Conservation (phyloP, 1,140 invertebrate genomes). For the Holotrichia oblita region DNA sequence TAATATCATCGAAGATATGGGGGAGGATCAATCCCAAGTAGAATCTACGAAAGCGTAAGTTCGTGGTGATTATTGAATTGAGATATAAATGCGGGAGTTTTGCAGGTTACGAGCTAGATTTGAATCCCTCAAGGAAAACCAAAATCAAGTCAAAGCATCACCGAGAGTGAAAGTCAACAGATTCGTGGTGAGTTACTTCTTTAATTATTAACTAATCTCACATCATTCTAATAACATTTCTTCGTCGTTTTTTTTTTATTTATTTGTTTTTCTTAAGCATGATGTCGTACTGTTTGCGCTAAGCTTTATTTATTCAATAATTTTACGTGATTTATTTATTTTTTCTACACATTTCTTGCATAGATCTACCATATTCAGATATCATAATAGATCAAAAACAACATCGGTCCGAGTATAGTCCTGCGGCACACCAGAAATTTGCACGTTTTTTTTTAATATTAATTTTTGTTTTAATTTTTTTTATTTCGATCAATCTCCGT, state of each 20-base stretch:
- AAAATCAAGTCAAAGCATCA: conserved; percentile 63
- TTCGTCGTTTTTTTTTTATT: neutral
- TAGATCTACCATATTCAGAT: neutral
- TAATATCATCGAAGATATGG: conserved; percentile 63
- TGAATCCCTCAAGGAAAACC: conserved; percentile 77
- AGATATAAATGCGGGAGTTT: too few relatives aligned
- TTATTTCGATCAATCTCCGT: neutral
- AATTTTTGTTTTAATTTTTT: neutral
- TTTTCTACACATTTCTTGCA: neutral
- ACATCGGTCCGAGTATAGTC: neutral
- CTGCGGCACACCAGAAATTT: conserved; percentile 17
- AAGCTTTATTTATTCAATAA: too few relatives aligned
- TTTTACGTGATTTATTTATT: too few relatives aligned
- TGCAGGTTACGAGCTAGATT: conserved; percentile 82
- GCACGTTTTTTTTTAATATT: neutral
- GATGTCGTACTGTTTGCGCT: neutral
- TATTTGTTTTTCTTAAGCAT: neutral
- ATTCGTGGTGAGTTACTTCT: conserved; percentile 80
- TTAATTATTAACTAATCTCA: neutral
- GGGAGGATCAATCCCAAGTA: conserved; percentile 71
- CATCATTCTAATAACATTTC: neutral
- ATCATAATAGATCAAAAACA: neutral
- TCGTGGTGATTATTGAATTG: neutral
- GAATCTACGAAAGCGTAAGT: conserved; percentile 75
- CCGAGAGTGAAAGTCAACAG: conserved; percentile 79